These are phyloP conservation scores for Enteromius afrohamiltoni DNA, from an alignment of 2,797 vertebrate species.

Conservation along the genomic window DNA sequence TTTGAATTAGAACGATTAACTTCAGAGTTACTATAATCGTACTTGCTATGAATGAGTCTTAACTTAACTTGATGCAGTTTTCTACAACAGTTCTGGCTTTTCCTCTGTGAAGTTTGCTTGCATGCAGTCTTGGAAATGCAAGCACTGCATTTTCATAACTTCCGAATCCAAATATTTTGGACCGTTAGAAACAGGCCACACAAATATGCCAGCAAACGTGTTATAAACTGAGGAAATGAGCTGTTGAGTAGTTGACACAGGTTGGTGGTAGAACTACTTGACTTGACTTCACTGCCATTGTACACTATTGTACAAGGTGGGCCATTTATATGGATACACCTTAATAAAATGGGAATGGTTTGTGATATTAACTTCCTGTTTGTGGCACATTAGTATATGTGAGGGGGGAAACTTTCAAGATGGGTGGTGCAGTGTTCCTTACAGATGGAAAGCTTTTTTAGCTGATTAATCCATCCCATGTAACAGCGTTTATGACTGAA, in stretches of 20 bases:
- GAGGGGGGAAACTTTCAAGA: too few species aligned
- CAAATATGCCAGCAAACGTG: not conserved
- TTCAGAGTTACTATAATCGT: not conserved
- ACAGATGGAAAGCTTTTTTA: conserved; percentile 8
- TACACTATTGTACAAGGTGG: not conserved
- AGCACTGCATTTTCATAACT: not conserved
- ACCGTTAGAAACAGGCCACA: too few species aligned
- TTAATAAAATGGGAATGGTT: too few species aligned
- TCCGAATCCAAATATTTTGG: not conserved
- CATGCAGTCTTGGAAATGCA: not conserved
- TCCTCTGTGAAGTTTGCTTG: not conserved
- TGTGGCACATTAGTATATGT: too few species aligned
- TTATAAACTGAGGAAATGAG: not conserved
- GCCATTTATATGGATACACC: too few species aligned
- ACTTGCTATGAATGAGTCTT: not conserved
- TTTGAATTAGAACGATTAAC: not conserved
- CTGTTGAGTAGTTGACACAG: not conserved
- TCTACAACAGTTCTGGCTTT: not conserved
- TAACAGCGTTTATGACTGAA: conserved; percentile 22
- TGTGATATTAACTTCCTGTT: too few species aligned
- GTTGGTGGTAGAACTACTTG: not conserved
- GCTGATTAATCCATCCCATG: conserved; percentile 12
- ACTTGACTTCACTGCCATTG: not conserved
- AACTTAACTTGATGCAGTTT: not conserved
- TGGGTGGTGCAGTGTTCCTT: not conserved